These are phyloP conservation scores for Drosophila bocki DNA, from an alignment of 1,140 invertebrate species.

Conservation along the genomic window DNA sequence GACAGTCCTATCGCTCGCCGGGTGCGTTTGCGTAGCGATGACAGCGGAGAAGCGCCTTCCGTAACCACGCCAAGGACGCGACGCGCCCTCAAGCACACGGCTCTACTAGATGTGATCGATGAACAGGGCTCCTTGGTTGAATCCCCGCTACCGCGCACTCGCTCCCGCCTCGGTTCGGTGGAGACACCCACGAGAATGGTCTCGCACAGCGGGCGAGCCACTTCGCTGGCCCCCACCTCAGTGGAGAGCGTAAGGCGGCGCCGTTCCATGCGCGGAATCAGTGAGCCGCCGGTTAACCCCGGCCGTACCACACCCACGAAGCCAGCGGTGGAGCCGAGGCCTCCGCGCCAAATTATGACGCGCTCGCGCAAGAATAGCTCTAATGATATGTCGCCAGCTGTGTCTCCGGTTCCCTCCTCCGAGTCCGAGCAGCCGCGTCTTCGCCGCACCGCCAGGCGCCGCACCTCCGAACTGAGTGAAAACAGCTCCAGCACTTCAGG, in stretches of 20 bases:
- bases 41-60: slow-evolving; percentile 9
- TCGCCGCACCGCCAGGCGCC: slow-evolving; percentile 10
- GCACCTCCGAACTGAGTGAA: neutral
- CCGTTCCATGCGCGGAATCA: slow-evolving; percentile 22
- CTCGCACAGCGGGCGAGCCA: neutral
- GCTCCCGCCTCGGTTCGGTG: slow-evolving; percentile 31
- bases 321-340: neutral
- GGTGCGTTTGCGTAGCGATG: slow-evolving; percentile 36
- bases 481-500: neutral
- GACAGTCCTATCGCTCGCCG: slow-evolving; percentile 1
- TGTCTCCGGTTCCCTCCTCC: neutral
- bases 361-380: slow-evolving; percentile 2
- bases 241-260: neutral
- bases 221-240: neutral
- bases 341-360: neutral
- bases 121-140: slow-evolving; percentile 31
- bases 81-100: slow-evolving; percentile 7
- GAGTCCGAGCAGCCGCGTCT: slow-evolving; percentile 1
- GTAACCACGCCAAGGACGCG: slow-evolving; percentile 35
- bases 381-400: neutral
- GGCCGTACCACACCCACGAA: neutral
- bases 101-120: slow-evolving; percentile 59
- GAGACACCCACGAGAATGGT: neutral
- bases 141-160: slow-evolving; percentile 30
- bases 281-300: slow-evolving; percentile 27